These are phyloP conservation scores for Microcaecilia unicolor DNA, from an alignment of 2,797 vertebrate genomes.

Conservation along the genomic window DNA sequence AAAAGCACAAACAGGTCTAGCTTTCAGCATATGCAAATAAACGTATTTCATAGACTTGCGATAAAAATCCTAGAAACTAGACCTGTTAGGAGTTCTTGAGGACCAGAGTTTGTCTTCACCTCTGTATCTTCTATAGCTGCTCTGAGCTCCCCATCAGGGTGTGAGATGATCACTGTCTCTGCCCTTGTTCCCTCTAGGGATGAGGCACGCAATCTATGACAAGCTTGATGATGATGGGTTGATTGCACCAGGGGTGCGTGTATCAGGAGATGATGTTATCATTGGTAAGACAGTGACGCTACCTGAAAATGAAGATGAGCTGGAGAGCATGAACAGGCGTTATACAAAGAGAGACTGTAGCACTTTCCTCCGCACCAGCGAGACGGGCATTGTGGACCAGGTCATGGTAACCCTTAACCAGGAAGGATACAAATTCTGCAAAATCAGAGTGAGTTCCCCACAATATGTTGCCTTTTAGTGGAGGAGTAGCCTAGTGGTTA, in stretches of 20 bases:
- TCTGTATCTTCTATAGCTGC: too few species aligned
- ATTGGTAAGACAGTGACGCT: constrained; percentile 95
- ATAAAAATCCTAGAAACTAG: too few species aligned
- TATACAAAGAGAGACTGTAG: constrained; percentile 95
- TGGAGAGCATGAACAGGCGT: constrained; percentile 85
- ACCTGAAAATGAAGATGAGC: constrained; percentile 89
- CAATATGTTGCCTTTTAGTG: too few species aligned
- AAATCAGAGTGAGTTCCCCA: constrained; percentile 81
- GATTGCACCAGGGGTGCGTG: constrained; percentile 90
- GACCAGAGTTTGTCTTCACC: too few species aligned
- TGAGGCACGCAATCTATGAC: constrained; percentile 96
- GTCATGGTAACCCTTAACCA: constrained; percentile 98
- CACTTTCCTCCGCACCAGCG: constrained; percentile 91
- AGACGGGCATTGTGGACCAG: constrained; percentile 96
- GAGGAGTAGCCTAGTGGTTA: too few species aligned
- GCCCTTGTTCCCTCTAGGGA: constrained; percentile 62
- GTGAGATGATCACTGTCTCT: too few species aligned
- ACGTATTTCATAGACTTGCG: too few species aligned
- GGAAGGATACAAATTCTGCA: constrained; percentile 98
- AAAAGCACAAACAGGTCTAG: too few species aligned
- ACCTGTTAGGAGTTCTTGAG: too few species aligned
- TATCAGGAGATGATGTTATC: constrained; percentile 95
- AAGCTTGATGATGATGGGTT: constrained; percentile 94
- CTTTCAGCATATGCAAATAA: too few species aligned
- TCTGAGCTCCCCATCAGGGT: too few species aligned